These are phyloP conservation scores for Diploptera punctata DNA, from an alignment of 2,888 invertebrate species.

Conservation along the genomic window DNA sequence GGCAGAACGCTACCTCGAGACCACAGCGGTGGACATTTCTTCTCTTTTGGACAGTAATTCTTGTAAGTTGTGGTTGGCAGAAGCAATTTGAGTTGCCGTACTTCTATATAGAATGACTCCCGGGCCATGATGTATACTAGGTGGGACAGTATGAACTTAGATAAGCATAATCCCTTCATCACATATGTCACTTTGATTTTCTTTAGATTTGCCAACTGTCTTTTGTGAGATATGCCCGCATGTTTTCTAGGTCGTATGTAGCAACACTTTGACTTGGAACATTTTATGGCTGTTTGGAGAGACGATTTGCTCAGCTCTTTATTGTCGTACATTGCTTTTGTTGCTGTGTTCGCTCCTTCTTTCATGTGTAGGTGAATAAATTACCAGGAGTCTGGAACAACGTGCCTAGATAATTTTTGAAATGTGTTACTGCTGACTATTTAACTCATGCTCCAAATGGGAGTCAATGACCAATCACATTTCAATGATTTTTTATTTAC, in stretches of 20 bases:
- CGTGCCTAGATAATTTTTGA: not conserved
- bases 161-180: not conserved
- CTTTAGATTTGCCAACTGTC: not conserved
- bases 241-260: not conserved
- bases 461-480: too few species aligned
- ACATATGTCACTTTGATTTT: not conserved
- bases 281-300: not conserved
- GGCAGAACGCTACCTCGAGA: too few species aligned
- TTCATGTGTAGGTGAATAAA: not conserved
- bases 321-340: too few species aligned
- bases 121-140: not conserved
- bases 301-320: not conserved
- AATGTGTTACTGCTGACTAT: too few species aligned
- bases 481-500: too few species aligned
- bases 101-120: not conserved
- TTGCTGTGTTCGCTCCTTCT: not conserved
- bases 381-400: not conserved
- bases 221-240: too few species aligned
- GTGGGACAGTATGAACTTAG: not conserved
- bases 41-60: too few species aligned
- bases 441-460: too few species aligned
- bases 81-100: not conserved
- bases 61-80: not conserved
- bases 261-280: not conserved
- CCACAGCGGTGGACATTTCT: too few species aligned